These are phyloP conservation scores for Chiridota heheva DNA, from an alignment of 35 echinoderm and acorn worm genomes.

Conservation along the genomic window DNA sequence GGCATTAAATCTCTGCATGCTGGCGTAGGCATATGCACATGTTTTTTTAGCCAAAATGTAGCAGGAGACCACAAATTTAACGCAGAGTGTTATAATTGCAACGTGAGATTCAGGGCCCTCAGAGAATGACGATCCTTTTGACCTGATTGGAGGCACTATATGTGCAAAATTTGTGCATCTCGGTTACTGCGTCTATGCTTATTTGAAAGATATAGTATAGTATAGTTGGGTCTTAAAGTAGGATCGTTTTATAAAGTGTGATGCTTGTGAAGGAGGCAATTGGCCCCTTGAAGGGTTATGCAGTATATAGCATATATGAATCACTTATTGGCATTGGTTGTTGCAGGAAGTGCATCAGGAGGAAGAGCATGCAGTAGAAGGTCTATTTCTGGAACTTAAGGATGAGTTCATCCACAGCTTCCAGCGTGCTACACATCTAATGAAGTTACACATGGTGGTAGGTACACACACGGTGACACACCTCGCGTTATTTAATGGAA, in stretches of 20 bases:
- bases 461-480: background rate
- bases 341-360: constrained; percentile 74
- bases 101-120: too few species aligned
- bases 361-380: constrained; percentile 77
- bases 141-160: too few species aligned
- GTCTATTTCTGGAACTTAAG: constrained; percentile 70
- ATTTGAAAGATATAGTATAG: too few species aligned
- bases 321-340: background rate
- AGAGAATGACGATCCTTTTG: too few species aligned
- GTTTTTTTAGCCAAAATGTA: too few species aligned
- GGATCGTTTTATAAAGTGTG: background rate
- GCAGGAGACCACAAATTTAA: too few species aligned
- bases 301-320: background rate
- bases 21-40: too few species aligned
- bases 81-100: too few species aligned
- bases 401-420: constrained; percentile 87
- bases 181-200: too few species aligned
- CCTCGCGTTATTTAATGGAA: background rate
- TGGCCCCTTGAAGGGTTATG: background rate
- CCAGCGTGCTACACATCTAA: constrained; percentile 71
- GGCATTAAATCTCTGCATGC: too few species aligned
- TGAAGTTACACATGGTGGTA: constrained; percentile 82
- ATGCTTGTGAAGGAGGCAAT: background rate
- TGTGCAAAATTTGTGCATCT: too few species aligned
- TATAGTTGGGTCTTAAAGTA: background rate